Evolutionary conservation across 2,113 vertebrate species (phyloP).

Genomic region (Macroglossus sobrinus): DNA sequence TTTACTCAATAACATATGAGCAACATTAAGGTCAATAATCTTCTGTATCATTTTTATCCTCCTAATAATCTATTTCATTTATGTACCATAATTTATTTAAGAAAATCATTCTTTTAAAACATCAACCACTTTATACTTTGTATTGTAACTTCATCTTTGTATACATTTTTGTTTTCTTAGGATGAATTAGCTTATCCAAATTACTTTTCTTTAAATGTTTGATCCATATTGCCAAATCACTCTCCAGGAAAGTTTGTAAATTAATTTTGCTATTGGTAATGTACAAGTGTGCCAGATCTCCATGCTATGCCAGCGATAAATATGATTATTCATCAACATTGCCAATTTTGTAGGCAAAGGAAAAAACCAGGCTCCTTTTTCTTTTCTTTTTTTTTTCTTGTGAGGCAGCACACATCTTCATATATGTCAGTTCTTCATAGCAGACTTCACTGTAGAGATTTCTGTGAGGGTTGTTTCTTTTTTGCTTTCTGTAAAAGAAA

Average conservation of each 20-base stretch:
- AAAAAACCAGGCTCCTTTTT: background rate
- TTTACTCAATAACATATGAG: background rate
- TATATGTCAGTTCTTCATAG: background rate
- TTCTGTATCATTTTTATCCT: background rate
- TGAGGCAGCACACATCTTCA: background rate
- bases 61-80: background rate
- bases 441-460: background rate
- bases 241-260: background rate
- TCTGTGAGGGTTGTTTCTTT: background rate
- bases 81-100: background rate
- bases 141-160: background rate
- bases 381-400: conserved; percentile 1
- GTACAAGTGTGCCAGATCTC: background rate
- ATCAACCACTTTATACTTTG: background rate
- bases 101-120: background rate
- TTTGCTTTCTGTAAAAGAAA: background rate
- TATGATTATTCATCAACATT: background rate
- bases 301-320: background rate
- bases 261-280: background rate
- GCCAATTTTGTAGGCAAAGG: background rate
- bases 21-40: background rate
- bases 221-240: background rate
- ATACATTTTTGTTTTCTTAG: background rate
- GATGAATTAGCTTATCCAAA: background rate
- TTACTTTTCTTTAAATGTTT: background rate